Evolutionary conservation across 2,113 vertebrate species (phyloP), one percentile per base, ranked within the genome.

Genomic region (Malurus melanocephalus): DNA sequence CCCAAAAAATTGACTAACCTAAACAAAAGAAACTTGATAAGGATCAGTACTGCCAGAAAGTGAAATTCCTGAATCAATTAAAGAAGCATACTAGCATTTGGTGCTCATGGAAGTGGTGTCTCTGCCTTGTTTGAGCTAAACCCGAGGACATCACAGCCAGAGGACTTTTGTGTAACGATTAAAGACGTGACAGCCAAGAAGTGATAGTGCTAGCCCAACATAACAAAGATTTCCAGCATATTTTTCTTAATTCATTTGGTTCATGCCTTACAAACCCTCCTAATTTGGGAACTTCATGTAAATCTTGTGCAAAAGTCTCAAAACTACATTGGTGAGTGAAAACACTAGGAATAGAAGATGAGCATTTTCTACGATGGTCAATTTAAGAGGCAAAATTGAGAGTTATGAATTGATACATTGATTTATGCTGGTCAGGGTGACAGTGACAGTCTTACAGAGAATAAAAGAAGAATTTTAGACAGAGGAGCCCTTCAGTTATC

Each of bases 61-160:
- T 27, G 11, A 55, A 64, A 72, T 11, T 80, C 19, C 35, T 73
- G n/a, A 72, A 69, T 20, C 10, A 74, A 55, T 21, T 77, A 15
- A 72, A 77, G 59, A 12, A 52, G 26, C 13, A 13, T 9, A 12
- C 11, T 32, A 48, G 65, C 7, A 26, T 28, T 71, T n/a, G 49
- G 24, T 21, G 30, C 9, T 75, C 43, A 30, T 4, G 7, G 40
- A 80, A 77, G 35, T 1, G 1, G 9, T 1, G 0, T 1, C 30
- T 84, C 55, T 91, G 26, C 52, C 40, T 64, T 46, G 15, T 33
- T 51, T 55, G 40, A 69, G 28, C 17, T n/a, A 40, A 84, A 78
- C 19, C 16, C 0, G 0, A 23, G 9, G 42, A 40, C 12, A 30
- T 19, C 9, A 69, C 33, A 88, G 38, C 7, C 64, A 52, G 28